Evolutionary conservation across 2,797 vertebrate genomes (phyloP).

Genomic region (Sarcophilus harrisii): DNA sequence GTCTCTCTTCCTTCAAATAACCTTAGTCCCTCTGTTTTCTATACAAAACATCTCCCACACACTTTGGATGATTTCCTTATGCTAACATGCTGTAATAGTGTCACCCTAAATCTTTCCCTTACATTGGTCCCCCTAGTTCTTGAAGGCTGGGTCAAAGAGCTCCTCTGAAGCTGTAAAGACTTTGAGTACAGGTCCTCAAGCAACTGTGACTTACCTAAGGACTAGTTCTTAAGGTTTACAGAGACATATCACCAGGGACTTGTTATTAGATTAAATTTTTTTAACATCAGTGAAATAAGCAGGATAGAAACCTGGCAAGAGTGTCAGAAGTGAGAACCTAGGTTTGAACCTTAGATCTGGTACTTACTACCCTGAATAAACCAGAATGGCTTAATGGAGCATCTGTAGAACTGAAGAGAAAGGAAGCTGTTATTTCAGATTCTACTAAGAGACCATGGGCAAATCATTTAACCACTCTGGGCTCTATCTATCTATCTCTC

Average conservation of each 20-base stretch:
- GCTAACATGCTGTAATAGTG: background rate
- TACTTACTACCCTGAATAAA: background rate
- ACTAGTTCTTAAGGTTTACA: background rate
- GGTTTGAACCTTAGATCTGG: slow-evolving; percentile 36
- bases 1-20: background rate
- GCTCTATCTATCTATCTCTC: background rate
- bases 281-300: background rate
- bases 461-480: background rate
- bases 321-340: background rate
- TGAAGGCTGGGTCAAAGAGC: background rate
- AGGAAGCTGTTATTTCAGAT: background rate
- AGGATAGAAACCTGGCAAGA: background rate
- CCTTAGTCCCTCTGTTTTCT: too few species aligned
- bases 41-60: background rate
- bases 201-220: background rate
- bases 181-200: background rate
- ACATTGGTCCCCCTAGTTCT: background rate
- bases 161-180: background rate
- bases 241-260: background rate
- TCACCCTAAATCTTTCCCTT: background rate
- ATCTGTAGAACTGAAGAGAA: background rate
- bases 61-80: background rate
- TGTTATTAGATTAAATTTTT: background rate
- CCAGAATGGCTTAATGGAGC: background rate
- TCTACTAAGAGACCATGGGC: background rate